Evolutionary conservation across 2,797 vertebrate genomes (phyloP), one percentile per base, ranked within the genome.

Genomic region (Botia kubotai): DNA sequence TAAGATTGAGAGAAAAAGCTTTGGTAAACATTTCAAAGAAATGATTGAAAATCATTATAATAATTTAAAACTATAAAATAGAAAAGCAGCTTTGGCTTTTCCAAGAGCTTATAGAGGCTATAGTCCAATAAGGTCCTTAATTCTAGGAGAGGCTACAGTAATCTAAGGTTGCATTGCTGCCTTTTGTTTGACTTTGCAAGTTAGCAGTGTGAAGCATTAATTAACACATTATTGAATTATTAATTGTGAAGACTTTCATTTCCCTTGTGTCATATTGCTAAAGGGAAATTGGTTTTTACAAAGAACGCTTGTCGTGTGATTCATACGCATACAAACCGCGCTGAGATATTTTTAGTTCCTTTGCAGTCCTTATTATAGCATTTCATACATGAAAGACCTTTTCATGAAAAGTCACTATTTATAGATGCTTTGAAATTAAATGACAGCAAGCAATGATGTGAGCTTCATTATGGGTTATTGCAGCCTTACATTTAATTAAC

Each of bases 401-500:
- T 29, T n/a, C 11, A 53, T 53, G 67, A 70, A 69, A 65, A 81
- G n/a, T 60, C 46, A 57, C 2, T 19, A 21, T n/a, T 69, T 36
- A 72, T 19, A 21, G 16, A 50, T 26, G 17, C n/a, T 19, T 72
- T 67, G 12, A 62, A 39, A 79, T 53, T 26, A 23, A 79, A 62
- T 71, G 13, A 71, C n/a, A 53, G 58, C 0, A 5, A 63, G 58
- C 8, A 13, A 23, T 62, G 67, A 62, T 2, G 5, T 17, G n/a
- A 67, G 5, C 39, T 7, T 77, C 43, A 55, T 76, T 36, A 58
- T 60, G 66, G 50, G 46, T 43, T 58, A 12, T 19, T 68, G 68
- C 57, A 14, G 23, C n/a, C 3, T 14, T 58, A 74, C 36, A 66
- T 84, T 82, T 76, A 71, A 84, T 78, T 72, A 79, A 53, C 77